phyloP scores from a whole-genome alignment of 2,113 vertebrate genomes.

The Ginglymostoma cirratum region DNA sequence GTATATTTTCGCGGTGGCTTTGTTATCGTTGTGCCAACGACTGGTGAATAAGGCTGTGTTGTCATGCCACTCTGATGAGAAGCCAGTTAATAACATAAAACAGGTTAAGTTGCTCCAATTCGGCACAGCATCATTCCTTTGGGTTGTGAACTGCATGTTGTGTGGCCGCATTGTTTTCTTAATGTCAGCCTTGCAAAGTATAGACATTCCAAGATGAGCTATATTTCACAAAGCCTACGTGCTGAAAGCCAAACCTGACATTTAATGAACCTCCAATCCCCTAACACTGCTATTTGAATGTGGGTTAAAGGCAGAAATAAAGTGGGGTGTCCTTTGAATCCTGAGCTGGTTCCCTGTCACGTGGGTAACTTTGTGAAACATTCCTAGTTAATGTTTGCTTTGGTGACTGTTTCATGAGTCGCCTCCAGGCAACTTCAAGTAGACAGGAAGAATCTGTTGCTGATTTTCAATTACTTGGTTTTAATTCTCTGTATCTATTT shows the following conservation, averaged over 20 bases:
- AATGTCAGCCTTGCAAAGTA: background rate
- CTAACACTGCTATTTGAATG: background rate
- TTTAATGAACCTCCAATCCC: background rate
- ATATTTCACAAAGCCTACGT: background rate
- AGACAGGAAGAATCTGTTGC: conserved; percentile 42
- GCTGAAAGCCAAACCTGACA: background rate
- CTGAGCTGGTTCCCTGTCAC: background rate
- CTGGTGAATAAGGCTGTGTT: background rate
- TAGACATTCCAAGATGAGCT: background rate
- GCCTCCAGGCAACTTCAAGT: background rate
- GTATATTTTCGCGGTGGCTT: background rate
- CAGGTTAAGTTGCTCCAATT: background rate
- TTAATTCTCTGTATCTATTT: conserved; percentile 19
- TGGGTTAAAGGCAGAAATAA: background rate
- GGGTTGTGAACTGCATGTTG: background rate
- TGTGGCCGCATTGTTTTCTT: background rate
- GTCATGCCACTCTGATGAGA: background rate
- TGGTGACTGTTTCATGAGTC: background rate
- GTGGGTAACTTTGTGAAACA: background rate
- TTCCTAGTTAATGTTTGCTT: background rate
- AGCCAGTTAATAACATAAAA: background rate
- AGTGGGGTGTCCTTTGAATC: background rate
- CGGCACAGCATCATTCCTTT: background rate
- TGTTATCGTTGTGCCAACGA: background rate
- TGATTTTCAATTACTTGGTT: background rate